These are phyloP conservation scores for Chrysina gloriosa DNA, from an alignment of 2,888 invertebrate genomes.

Conservation along the genomic window DNA sequence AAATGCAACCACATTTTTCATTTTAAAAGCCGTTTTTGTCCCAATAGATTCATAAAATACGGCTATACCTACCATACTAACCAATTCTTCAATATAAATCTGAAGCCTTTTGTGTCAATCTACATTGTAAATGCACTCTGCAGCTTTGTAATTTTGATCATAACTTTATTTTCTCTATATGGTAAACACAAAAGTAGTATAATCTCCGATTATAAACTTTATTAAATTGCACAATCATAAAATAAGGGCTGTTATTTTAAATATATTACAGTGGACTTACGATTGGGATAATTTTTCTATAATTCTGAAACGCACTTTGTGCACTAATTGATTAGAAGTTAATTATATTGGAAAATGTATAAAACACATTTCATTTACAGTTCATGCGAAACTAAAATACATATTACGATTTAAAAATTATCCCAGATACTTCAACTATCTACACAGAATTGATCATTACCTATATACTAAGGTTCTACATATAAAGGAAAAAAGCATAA, in stretches of 20 bases:
- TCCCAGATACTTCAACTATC: slow-evolving; percentile 17
- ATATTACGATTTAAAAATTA: slow-evolving; percentile 20
- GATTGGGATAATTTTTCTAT: slow-evolving; percentile 26
- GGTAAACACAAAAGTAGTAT: no score
- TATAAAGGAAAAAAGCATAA: slow-evolving; percentile 29
- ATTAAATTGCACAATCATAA: slow-evolving; percentile 44
- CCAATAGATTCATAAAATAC: no score
- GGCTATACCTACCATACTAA: no score
- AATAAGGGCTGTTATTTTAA: slow-evolving; percentile 35
- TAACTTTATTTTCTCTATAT: no score
- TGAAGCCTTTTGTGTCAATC: no score
- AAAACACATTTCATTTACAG: not conserved
- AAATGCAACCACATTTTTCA: no score
- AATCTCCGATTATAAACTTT: slow-evolving; percentile 38
- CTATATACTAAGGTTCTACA: slow-evolving; percentile 23
- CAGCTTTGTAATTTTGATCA: no score
- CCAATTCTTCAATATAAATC: no score
- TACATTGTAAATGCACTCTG: no score
- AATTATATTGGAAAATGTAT: no score
- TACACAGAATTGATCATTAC: slow-evolving; percentile 23
- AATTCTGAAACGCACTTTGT: slow-evolving; percentile 12
- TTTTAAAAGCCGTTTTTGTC: no score
- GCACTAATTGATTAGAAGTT: slow-evolving; percentile 1
- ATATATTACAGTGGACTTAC: slow-evolving; percentile 31
- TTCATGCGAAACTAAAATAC: not conserved